Evolutionary conservation across 2,113 vertebrate species (phyloP), one percentile per base, ranked within the genome.

Genomic region (Apodemus speciosus): DNA sequence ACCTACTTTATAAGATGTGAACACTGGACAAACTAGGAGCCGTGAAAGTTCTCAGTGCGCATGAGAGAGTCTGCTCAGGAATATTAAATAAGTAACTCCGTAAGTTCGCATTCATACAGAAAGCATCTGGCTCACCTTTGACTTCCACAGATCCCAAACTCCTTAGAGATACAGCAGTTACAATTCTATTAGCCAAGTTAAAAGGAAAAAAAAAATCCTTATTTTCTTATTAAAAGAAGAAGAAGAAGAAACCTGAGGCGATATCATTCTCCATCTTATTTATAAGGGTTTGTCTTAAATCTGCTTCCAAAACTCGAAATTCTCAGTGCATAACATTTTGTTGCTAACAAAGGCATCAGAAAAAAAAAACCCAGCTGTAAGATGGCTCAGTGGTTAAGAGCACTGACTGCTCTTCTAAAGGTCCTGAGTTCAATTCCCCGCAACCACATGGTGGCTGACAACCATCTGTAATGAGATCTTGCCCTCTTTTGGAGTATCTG

Each of bases 301-400:
- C 27, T 84, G 46, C 81, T 87, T 93, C 83, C 92, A 93, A 81
- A 92, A 75, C 69, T 76, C n/a, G 95, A 95, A 93, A 90, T 75
- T 95, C 49, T 79, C 89, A 75, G 85, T 58, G 56, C n/a, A 92
- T 38, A 91, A 86, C 85, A 58, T 75, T 56, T 86, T 80, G 77
- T 64, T 94, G 89, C 75, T 89, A 85, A 16, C 51, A 38, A 92
- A 95, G 91, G 60, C 64, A 86, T 66, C 69, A 58, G 40, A 89
- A 94, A 80, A 81, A 92, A 94, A 62, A 66, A n/a, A n/a, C n/a
- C n/a, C n/a, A n/a, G n/a, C n/a, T n/a, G n/a, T n/a, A n/a, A n/a
- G n/a, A n/a, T n/a, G n/a, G n/a, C n/a, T n/a, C n/a, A n/a, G n/a
- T n/a, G n/a, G n/a, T n/a, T n/a, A n/a, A n/a, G n/a, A n/a, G n/a